Percentiles rank a stretch among this genome's conserved stretches.
Conservation (phyloP, 2,113 vertebrate species). For the Chaenocephalus aceratus region DNA sequence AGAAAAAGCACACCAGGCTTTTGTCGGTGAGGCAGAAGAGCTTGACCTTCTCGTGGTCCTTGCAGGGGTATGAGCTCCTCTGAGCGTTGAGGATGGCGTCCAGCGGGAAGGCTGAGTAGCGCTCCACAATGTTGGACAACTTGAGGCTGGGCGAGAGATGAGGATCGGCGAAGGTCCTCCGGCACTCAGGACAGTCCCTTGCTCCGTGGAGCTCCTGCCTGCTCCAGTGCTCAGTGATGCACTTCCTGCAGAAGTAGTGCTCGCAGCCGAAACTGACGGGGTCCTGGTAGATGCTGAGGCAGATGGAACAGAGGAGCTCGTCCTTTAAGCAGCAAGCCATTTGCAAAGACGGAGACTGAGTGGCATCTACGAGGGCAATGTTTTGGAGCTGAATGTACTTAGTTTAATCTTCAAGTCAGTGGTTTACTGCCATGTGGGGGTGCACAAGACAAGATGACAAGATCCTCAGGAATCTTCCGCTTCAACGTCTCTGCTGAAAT, state of each 20-base stretch:
- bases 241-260: slow-evolving; percentile 98
- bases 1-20: slow-evolving; percentile 97
- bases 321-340: slow-evolving; percentile 98
- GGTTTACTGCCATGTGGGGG: slow-evolving; percentile 44
- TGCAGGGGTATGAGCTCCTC: slow-evolving; percentile 92
- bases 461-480: slow-evolving; percentile 26
- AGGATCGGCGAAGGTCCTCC: slow-evolving; percentile 92
- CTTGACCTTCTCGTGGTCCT: slow-evolving; percentile 98
- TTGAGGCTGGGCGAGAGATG: slow-evolving; percentile 95
- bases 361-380: slow-evolving; percentile 66
- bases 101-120: slow-evolving; percentile 95
- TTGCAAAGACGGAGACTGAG: slow-evolving; percentile 69
- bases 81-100: slow-evolving; percentile 96
- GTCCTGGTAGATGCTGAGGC: slow-evolving; percentile 98
- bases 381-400: slow-evolving; percentile 24
- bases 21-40: slow-evolving; percentile 98
- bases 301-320: slow-evolving; percentile 98
- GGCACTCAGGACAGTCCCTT: slow-evolving; percentile 96
- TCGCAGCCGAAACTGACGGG: slow-evolving; percentile 97
- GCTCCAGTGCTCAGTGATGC: slow-evolving; percentile 98
- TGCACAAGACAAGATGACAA: slow-evolving; percentile 1
- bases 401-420: slow-evolving; percentile 52
- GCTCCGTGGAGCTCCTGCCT: slow-evolving; percentile 91
- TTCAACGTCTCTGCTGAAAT: slow-evolving; percentile 47
- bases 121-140: slow-evolving; percentile 97